Percentiles rank a stretch among this genome's conserved stretches.
These are phyloP conservation scores for Sinhomidia bicolor DNA, from an alignment of 2,888 invertebrate species.

Conservation along the genomic window DNA sequence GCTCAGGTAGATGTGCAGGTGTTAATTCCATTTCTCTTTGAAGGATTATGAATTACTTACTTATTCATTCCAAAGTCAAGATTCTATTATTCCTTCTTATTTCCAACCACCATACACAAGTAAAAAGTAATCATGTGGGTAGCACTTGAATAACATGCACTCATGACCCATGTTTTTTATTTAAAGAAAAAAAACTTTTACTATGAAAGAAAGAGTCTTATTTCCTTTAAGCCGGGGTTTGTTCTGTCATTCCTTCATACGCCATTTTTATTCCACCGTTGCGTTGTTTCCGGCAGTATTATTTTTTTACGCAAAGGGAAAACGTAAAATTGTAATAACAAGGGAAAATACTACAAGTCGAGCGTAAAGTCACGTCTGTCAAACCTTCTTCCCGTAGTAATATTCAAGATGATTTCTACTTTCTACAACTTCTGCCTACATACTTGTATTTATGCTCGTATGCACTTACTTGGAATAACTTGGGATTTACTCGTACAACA, in stretches of 20 bases:
- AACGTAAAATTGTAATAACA: neutral
- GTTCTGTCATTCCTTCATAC: neutral
- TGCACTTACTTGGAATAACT: neutral
- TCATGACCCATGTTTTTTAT: too few relatives aligned
- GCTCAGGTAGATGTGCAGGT: too few relatives aligned
- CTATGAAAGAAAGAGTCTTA: neutral
- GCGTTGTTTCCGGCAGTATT: neutral
- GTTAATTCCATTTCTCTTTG: neutral
- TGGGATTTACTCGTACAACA: conserved; percentile 23
- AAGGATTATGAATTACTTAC: neutral
- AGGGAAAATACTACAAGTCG: neutral
- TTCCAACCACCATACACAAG: neutral
- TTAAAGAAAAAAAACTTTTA: neutral
- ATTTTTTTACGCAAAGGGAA: neutral
- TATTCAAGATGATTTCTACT: neutral
- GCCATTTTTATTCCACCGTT: neutral
- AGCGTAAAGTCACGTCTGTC: neutral
- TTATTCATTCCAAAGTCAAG: neutral
- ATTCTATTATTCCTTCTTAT: neutral
- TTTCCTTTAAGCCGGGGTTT: neutral
- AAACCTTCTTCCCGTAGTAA: neutral
- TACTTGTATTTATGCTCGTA: neutral
- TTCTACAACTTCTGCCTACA: neutral
- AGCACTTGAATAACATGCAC: too few relatives aligned
- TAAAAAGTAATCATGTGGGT: neutral